Conservation (phyloP, 2,888 invertebrate species). For the Tholera decimalis region DNA sequence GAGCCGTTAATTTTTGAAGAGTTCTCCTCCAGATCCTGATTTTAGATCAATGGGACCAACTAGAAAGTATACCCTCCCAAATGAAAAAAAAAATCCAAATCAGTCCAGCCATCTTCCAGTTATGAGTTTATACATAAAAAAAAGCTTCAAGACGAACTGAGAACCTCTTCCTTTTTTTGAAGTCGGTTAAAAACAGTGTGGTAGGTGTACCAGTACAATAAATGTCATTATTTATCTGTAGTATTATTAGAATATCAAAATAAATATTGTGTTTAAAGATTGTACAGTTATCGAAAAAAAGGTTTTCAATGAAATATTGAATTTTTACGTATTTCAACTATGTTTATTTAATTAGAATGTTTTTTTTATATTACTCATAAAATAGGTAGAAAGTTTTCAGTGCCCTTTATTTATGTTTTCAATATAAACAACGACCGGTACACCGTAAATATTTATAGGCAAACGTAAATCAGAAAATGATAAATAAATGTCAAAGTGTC, state of each 20-base stretch:
- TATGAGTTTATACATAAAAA: too few species aligned
- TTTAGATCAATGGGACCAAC: too few species aligned
- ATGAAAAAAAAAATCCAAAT: too few species aligned
- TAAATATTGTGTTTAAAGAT: background rate
- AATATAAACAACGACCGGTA: slow-evolving; percentile 16
- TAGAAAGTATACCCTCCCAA: too few species aligned
- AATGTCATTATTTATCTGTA: background rate
- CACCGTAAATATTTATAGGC: slow-evolving; percentile 39
- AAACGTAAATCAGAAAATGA: slow-evolving; percentile 38
- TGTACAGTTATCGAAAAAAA: background rate
- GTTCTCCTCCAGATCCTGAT: too few species aligned
- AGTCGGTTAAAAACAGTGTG: too few species aligned
- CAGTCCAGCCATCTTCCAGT: too few species aligned
- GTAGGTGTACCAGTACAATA: too few species aligned
- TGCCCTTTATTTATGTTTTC: slow-evolving; percentile 9
- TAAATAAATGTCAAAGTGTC: slow-evolving; percentile 30
- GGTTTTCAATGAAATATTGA: background rate
- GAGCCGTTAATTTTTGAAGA: too few species aligned
- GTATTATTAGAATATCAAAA: background rate
- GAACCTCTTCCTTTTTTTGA: too few species aligned
- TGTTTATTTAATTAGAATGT: background rate
- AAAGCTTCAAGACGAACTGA: too few species aligned
- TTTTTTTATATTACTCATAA: background rate
- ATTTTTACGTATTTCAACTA: background rate
- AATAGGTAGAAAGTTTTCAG: slow-evolving; percentile 6